A percentile compares a stretch with the other conserved stretches of the same genome.
phyloP scores from a whole-genome alignment of 2,797 vertebrate genomes.

The Clarias pachynema region DNA sequence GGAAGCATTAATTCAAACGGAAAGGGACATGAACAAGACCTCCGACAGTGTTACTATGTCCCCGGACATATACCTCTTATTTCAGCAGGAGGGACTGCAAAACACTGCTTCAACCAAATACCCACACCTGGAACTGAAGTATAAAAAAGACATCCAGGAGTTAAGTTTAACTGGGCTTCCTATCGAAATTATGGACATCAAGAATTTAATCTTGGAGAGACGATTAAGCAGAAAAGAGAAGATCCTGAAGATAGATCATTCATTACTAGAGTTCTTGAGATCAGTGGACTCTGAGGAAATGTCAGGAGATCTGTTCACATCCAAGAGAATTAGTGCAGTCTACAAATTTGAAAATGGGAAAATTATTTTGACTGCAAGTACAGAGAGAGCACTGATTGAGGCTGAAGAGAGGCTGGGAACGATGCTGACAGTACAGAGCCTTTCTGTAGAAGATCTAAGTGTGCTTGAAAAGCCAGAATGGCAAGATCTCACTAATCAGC shows the following conservation, averaged over 20 bases:
- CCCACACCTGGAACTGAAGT: slow-evolving; percentile 68
- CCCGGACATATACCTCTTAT: slow-evolving; percentile 68
- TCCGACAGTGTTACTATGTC: slow-evolving; percentile 64
- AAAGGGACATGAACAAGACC: slow-evolving; percentile 69
- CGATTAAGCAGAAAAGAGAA: slow-evolving; percentile 60
- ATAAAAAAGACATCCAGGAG: slow-evolving; percentile 55
- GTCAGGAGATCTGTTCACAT: slow-evolving; percentile 75
- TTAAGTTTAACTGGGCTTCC: slow-evolving; percentile 74
- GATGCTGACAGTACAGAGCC: slow-evolving; percentile 54
- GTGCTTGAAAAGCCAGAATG: slow-evolving; percentile 71
- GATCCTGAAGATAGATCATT: slow-evolving; percentile 53
- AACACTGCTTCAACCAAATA: slow-evolving; percentile 53
- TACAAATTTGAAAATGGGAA: slow-evolving; percentile 65
- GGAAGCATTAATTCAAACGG: slow-evolving; percentile 60
- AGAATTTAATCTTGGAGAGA: slow-evolving; percentile 76
- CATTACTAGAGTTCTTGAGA: slow-evolving; percentile 75
- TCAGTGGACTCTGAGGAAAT: slow-evolving; percentile 64
- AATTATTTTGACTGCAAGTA: slow-evolving; percentile 68
- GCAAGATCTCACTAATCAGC: slow-evolving; percentile 59
- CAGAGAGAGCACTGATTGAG: slow-evolving; percentile 62
- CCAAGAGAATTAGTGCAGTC: slow-evolving; percentile 70
- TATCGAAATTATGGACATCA: slow-evolving; percentile 70
- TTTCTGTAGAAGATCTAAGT: slow-evolving; percentile 68
- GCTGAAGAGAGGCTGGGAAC: slow-evolving; percentile 72
- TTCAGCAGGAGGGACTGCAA: slow-evolving; percentile 69